Base-by-base conservation (phyloP, 2,113 vertebrate genomes). In the Arenaria interpres region DNA sequence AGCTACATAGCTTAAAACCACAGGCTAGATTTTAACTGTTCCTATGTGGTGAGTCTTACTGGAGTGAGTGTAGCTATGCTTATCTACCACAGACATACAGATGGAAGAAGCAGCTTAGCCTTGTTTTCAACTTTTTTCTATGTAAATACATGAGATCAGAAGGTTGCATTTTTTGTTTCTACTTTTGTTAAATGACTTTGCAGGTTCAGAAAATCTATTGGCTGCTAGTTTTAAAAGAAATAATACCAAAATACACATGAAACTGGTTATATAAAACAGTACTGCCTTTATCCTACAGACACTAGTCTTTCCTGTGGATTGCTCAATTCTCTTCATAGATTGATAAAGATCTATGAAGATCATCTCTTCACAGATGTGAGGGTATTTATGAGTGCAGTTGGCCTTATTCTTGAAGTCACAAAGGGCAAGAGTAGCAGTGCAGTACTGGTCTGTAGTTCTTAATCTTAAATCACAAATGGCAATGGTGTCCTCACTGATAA, bases 351-450 rank as follows among this genome's bases (percentile, higher is more conserved):
- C 60, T 81, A 20, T 81, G 68, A 67, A 84, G 72, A 53, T 43
- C 6, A 69, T 73, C 60, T 80, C 48, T 89, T 94, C 80, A 84
- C 63, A 94, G 84, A 39, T 74, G 37, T 62, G 76, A 46, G 22
- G 24, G 15, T 86, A 76, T 83, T 83, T 87, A 73, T 63, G 64
- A 78, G 60, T 74, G 46, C 60, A 59, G 46, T 69, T 48, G 90
- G 30, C 53, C 67, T 94, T 88, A 51, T 72, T 96, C 69, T 77
- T 88, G 18, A 78, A 94, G 46, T 88, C 88, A 73, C 48, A 76
- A 75, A 74, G 82, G 62, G 62, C 62, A 73, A 62, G 71, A 85
- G 67, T 17, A 83, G 74, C 6, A 6, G 33, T 43, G 35, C 67
- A 41, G 51, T 25, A 48, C 23, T 0, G 0, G 37, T 68, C 82